Conservation (phyloP, 92 coral and sea anemone species). For the Chrysogorgia sp. region DNA sequence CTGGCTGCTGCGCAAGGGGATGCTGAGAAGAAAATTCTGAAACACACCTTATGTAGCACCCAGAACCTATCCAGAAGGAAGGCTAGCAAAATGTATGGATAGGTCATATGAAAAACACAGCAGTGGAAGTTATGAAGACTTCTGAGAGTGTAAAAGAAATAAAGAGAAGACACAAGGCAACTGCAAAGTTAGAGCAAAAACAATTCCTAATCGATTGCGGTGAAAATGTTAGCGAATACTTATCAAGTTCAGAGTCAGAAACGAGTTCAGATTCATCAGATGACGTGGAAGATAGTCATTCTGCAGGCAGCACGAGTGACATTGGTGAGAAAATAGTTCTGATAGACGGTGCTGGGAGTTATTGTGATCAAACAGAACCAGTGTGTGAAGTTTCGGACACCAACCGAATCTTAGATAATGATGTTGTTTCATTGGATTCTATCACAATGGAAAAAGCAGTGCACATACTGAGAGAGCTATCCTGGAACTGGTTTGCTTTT, state of each 20-base stretch:
- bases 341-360: background rate
- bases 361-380: background rate
- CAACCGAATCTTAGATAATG: background rate
- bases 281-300: background rate
- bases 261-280: background rate
- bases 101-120: slow-evolving; percentile 34
- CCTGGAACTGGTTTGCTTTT: slow-evolving; percentile 59
- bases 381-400: background rate
- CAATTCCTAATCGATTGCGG: slow-evolving; percentile 42
- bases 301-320: background rate
- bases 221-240: slow-evolving; percentile 18
- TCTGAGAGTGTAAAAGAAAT: slow-evolving; percentile 18
- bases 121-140: slow-evolving; percentile 45
- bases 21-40: slow-evolving; percentile 52
- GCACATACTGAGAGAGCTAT: slow-evolving; percentile 21
- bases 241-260: no score
- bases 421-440: no score
- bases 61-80: slow-evolving; percentile 43
- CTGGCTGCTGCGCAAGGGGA: slow-evolving; percentile 47
- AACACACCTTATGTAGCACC: slow-evolving; percentile 47
- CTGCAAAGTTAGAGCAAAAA: slow-evolving; percentile 45
- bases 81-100: slow-evolving; percentile 55
- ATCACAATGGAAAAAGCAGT: slow-evolving; percentile 1
- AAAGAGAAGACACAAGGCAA: slow-evolving; percentile 18
- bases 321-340: background rate